Percentiles rank a stretch among this genome's conserved stretches.
Conservation (phyloP, 2,113 vertebrate species). For the Odontophorus gujanensis region DNA sequence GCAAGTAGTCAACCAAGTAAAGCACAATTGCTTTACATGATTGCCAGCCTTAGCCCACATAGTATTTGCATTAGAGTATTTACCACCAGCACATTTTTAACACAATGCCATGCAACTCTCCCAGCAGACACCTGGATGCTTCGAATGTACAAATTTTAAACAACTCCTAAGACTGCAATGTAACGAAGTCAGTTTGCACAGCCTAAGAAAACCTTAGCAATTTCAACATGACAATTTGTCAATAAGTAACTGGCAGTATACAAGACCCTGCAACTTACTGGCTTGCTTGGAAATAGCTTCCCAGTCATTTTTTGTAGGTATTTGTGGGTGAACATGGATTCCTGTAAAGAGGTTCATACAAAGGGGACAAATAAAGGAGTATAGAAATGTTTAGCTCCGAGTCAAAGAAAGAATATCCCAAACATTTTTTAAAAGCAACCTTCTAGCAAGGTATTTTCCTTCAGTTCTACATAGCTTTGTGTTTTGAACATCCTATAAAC, state of each 20-base stretch:
- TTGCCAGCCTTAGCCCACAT: neutral
- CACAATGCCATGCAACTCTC: neutral
- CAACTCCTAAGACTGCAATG: neutral
- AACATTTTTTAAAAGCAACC: neutral
- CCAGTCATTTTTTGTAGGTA: neutral
- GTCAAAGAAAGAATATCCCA: constrained; percentile 25
- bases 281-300: constrained; percentile 26
- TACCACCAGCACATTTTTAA: neutral
- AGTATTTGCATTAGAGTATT: neutral
- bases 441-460: constrained; percentile 18
- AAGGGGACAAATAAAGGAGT: neutral
- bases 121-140: neutral
- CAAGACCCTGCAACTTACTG: constrained; percentile 3
- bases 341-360: neutral
- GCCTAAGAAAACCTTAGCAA: neutral
- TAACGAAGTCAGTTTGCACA: neutral
- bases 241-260: constrained; percentile 48
- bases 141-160: neutral
- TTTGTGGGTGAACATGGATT: neutral
- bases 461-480: constrained; percentile 30
- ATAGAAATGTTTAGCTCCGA: constrained; percentile 34
- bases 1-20: neutral
- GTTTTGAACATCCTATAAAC: constrained; percentile 33
- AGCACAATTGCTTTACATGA: neutral
- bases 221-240: constrained; percentile 51